Conservation (phyloP, 2,113 vertebrate genomes). For the Takifugu bimaculatus region DNA sequence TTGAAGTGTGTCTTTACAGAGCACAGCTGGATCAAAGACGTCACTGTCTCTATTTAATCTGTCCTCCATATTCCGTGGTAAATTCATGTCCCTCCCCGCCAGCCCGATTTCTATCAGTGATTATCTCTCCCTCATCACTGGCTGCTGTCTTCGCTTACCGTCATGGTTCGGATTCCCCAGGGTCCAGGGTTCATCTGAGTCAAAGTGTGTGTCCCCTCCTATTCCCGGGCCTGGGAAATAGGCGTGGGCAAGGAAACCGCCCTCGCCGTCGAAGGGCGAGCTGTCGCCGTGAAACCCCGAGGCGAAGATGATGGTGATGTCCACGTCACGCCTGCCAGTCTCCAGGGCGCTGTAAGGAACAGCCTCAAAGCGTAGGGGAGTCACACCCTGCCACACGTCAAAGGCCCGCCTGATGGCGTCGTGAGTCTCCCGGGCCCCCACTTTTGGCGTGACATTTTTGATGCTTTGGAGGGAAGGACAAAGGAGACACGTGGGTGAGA, state of each 20-base stretch:
- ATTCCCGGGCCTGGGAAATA: constrained; percentile 98
- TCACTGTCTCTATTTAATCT: constrained; percentile 44
- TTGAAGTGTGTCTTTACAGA: constrained; percentile 46
- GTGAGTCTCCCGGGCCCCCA: constrained; percentile 90
- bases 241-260: constrained; percentile 95
- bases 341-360: constrained; percentile 95
- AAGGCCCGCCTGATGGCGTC: constrained; percentile 95
- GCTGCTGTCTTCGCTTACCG: constrained; percentile 75
- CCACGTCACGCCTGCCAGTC: constrained; percentile 93
- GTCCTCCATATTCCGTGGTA: constrained; percentile 28
- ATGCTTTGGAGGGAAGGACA: constrained; percentile 74
- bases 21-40: constrained; percentile 45
- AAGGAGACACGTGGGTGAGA: neutral
- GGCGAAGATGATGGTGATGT: constrained; percentile 99
- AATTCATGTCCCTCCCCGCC: constrained; percentile 38
- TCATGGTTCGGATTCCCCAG: constrained; percentile 96
- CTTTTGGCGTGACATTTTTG: constrained; percentile 98
- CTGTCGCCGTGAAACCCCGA: constrained; percentile 99
- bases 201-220: constrained; percentile 97
- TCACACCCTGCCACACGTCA: constrained; percentile 99
- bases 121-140: constrained; percentile 24
- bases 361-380: constrained; percentile 96
- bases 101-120: constrained; percentile 34
- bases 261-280: constrained; percentile 97
- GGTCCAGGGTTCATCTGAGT: constrained; percentile 98